These are phyloP conservation scores for Amblyopsis hoosieri DNA, from an alignment of 2,797 vertebrate genomes.

Conservation along the genomic window DNA sequence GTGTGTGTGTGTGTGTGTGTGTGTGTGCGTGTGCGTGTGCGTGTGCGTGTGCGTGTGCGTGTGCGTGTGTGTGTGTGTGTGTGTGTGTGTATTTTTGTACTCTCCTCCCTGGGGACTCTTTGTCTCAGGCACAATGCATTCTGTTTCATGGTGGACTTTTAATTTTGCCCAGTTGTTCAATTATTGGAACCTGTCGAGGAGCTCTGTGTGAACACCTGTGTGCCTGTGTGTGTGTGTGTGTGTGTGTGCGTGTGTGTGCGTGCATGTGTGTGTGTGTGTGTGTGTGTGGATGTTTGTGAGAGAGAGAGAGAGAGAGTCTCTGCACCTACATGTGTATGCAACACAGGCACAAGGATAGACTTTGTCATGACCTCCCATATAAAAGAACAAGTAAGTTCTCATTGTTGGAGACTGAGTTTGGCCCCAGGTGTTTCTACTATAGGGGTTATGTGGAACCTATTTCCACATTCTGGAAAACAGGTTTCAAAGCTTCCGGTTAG, in stretches of 20 bases:
- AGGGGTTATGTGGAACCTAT: too few relatives aligned
- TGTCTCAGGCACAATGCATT: conserved; percentile 56
- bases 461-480: too few relatives aligned
- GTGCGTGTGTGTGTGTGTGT: background rate
- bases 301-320: background rate
- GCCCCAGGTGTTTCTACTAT: too few relatives aligned
- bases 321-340: too few relatives aligned
- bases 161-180: conserved; percentile 49
- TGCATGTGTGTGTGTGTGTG: background rate
- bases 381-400: too few relatives aligned
- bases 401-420: too few relatives aligned
- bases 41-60: background rate
- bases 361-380: too few relatives aligned
- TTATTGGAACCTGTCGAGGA: conserved; percentile 44
- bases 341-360: too few relatives aligned
- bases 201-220: conserved; percentile 1
- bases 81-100: too few relatives aligned
- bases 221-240: conserved; percentile 1
- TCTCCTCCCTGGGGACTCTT: conserved; percentile 46
- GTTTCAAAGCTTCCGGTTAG: too few relatives aligned
- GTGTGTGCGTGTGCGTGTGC: background rate
- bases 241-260: background rate
- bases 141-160: conserved; percentile 44
- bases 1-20: conserved; percentile 7
- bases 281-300: conserved; percentile 1